A percentile compares a stretch with the other conserved stretches of the same genome.
Conservation (phyloP, 2,888 invertebrate species). For the Venusia cambrica region DNA sequence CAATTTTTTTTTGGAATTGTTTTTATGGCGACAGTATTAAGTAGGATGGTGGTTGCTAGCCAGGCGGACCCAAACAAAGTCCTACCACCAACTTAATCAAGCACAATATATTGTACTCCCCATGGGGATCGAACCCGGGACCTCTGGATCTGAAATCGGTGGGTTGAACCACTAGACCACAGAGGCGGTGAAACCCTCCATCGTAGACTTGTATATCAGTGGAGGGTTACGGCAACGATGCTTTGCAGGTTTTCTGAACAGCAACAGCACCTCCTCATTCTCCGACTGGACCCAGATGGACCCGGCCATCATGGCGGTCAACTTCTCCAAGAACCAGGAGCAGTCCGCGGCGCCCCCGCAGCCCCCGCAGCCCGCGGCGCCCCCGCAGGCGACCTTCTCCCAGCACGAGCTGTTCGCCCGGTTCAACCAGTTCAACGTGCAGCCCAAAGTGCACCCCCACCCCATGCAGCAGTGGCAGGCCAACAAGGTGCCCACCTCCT, state of each 20-base stretch:
- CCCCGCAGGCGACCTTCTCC: constrained; percentile 32
- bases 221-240: too few species aligned
- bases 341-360: constrained; percentile 31
- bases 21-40: too few species aligned
- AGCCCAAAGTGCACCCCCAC: constrained; percentile 32
- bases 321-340: constrained; percentile 62
- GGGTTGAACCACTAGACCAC: too few species aligned
- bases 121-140: too few species aligned
- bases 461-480: constrained; percentile 26
- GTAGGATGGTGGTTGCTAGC: too few species aligned
- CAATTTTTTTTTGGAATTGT: too few species aligned
- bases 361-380: constrained; percentile 22
- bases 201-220: too few species aligned
- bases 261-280: constrained; percentile 61
- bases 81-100: too few species aligned
- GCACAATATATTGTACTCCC: too few species aligned
- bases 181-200: too few species aligned
- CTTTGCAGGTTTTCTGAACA: constrained; percentile 45
- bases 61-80: too few species aligned
- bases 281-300: constrained; percentile 95
- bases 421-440: constrained; percentile 57
- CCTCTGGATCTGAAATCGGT: too few species aligned
- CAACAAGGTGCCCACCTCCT: constrained; percentile 43
- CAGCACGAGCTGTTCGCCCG: constrained; percentile 64
- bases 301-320: constrained; percentile 92